Evolutionary conservation across 2,888 invertebrate species (phyloP).

Genomic region (Zele albiditarsus): DNA sequence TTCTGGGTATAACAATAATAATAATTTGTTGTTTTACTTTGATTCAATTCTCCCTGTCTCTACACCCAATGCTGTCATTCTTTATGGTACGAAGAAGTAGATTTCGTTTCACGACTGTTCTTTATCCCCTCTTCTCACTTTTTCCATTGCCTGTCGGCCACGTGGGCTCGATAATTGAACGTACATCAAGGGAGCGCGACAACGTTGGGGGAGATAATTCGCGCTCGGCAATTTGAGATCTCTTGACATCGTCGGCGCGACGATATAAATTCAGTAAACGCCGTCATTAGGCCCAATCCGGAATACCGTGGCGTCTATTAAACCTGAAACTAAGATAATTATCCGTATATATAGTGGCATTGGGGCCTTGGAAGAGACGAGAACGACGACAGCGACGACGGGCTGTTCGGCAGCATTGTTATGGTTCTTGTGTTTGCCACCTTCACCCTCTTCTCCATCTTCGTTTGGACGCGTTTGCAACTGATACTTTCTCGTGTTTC

Average conservation of each 20-base stretch:
- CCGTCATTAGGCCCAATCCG: slow-evolving; percentile 70
- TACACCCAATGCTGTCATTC: background rate
- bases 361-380: slow-evolving; percentile 12
- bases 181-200: slow-evolving; percentile 57
- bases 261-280: slow-evolving; percentile 70
- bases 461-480: slow-evolving; percentile 41
- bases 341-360: slow-evolving; percentile 59
- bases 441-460: slow-evolving; percentile 4
- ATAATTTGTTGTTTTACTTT: slow-evolving; percentile 13
- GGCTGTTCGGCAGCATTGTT: slow-evolving; percentile 61
- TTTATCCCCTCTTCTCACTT: background rate
- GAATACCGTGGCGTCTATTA: slow-evolving; percentile 71
- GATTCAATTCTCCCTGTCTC: background rate
- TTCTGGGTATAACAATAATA: background rate
- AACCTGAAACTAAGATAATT: slow-evolving; percentile 70
- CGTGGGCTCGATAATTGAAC: slow-evolving; percentile 62
- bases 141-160: slow-evolving; percentile 34
- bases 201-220: slow-evolving; percentile 57
- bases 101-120: slow-evolving; percentile 19
- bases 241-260: slow-evolving; percentile 52
- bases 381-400: slow-evolving; percentile 37
- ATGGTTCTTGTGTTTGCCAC: slow-evolving; percentile 54
- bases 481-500: slow-evolving; percentile 39
- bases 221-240: slow-evolving; percentile 59
- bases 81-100: slow-evolving; percentile 22